Conservation (phyloP, 2,888 invertebrate species). For the Plemyria rubiginata region DNA sequence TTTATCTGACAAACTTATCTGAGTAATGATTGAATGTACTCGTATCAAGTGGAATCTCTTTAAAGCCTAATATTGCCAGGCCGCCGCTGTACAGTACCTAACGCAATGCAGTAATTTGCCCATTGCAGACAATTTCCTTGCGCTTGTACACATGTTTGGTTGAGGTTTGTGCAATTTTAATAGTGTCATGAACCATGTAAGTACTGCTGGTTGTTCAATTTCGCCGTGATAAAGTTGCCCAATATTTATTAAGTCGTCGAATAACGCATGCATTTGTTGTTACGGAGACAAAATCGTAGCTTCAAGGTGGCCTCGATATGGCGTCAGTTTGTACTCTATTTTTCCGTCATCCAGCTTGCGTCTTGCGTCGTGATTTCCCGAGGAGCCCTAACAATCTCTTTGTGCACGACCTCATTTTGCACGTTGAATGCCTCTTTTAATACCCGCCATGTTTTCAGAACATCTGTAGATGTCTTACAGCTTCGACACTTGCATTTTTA, state of each 20-base stretch:
- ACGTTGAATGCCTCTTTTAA: conserved; percentile 63
- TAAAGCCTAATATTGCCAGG: not conserved
- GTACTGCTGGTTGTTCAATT: not conserved
- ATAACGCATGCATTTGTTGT: not conserved
- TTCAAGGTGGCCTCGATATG: conserved; percentile 9
- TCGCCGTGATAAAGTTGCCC: not conserved
- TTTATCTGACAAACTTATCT: no score
- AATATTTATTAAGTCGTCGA: not conserved
- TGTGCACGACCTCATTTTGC: conserved; percentile 73
- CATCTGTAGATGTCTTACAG: conserved; percentile 50
- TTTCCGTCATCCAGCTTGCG: conserved; percentile 29
- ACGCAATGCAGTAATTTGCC: conserved; percentile 29
- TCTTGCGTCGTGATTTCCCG: conserved; percentile 63
- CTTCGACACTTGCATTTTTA: conserved; percentile 36
- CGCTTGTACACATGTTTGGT: conserved; percentile 1
- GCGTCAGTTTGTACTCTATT: conserved; percentile 16
- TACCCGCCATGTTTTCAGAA: conserved; percentile 57
- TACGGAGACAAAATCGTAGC: not conserved
- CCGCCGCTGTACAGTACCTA: conserved; percentile 1
- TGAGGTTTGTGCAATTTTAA: not conserved
- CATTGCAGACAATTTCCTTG: conserved; percentile 16
- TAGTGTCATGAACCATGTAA: no score
- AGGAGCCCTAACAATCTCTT: conserved; percentile 72
- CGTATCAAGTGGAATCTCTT: not conserved
- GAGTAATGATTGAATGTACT: no score